These are phyloP conservation scores for Tetheella fluctuosa DNA, from an alignment of 2,888 invertebrate species.

Conservation along the genomic window DNA sequence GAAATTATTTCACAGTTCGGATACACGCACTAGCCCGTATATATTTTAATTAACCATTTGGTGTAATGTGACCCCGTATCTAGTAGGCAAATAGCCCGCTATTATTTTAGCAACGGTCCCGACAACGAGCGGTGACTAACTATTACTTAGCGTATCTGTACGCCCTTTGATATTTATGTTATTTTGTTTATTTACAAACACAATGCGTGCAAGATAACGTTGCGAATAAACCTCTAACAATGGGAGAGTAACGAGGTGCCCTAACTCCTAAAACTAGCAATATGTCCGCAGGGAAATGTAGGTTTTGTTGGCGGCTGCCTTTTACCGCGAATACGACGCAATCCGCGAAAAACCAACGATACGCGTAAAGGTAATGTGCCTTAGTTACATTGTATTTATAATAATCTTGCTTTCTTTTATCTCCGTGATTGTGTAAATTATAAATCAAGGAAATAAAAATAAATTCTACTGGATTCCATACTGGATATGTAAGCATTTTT, in stretches of 20 bases:
- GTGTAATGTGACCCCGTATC: slow-evolving; percentile 37
- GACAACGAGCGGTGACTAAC: slow-evolving; percentile 8
- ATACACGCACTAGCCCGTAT: slow-evolving; percentile 34
- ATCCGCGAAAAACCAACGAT: slow-evolving; percentile 1
- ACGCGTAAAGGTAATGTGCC: not conserved
- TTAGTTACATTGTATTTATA: not conserved
- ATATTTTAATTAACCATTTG: slow-evolving; percentile 50
- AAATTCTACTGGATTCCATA: too few species aligned
- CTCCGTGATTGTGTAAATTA: too few species aligned
- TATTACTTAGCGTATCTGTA: slow-evolving; percentile 13
- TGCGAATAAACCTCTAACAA: slow-evolving; percentile 12
- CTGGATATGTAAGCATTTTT: too few species aligned
- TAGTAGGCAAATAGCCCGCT: slow-evolving; percentile 36
- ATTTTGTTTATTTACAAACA: slow-evolving; percentile 12
- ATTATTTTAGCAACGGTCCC: slow-evolving; percentile 34
- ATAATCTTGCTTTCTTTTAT: not conserved
- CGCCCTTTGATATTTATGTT: slow-evolving; percentile 6
- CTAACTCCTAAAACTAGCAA: slow-evolving; percentile 15
- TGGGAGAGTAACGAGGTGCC: slow-evolving; percentile 14
- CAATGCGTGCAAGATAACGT: slow-evolving; percentile 11
- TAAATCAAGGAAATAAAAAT: too few species aligned
- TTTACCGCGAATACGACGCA: slow-evolving; percentile 12
- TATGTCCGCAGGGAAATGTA: slow-evolving; percentile 15
- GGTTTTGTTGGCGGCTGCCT: slow-evolving; percentile 12
- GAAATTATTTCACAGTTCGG: slow-evolving; percentile 42